phyloP scores from a whole-genome alignment of 1,140 invertebrate species.

The Bombus haemorrhoidalis region DNA sequence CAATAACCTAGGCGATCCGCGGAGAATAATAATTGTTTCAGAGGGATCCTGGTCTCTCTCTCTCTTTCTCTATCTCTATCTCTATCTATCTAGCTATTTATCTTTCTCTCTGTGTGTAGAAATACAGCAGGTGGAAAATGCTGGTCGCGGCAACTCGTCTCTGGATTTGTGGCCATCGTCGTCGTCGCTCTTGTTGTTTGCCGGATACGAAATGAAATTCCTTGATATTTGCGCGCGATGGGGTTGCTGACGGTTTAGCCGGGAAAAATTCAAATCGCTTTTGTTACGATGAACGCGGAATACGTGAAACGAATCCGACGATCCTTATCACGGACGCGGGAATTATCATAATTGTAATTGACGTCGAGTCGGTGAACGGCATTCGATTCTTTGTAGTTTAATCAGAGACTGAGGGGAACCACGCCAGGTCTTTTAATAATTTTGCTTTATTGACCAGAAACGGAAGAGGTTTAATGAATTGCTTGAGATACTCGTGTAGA shows the following conservation, averaged over 20 bases:
- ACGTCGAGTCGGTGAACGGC: background rate
- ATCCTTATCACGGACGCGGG: background rate
- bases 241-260: background rate
- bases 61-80: too few relatives aligned
- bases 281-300: background rate
- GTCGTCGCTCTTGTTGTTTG: background rate
- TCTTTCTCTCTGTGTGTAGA: slow-evolving; percentile 11
- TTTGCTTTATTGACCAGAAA: background rate
- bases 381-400: slow-evolving; percentile 36
- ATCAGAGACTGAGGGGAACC: background rate
- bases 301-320: background rate
- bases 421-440: background rate
- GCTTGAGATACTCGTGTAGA: background rate
- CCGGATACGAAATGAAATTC: slow-evolving; percentile 1
- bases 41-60: background rate
- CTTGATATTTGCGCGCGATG: background rate
- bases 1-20: slow-evolving; percentile 73
- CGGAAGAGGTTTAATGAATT: background rate
- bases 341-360: slow-evolving; percentile 24
- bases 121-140: slow-evolving; percentile 20
- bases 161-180: background rate
- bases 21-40: slow-evolving; percentile 67
- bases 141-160: background rate
- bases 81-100: too few relatives aligned
- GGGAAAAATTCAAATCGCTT: slow-evolving; percentile 20